Evolutionary conservation across 2,797 vertebrate species (phyloP), one percentile per base, ranked within the genome.

Genomic region (Aselliscus stoliczkanus): DNA sequence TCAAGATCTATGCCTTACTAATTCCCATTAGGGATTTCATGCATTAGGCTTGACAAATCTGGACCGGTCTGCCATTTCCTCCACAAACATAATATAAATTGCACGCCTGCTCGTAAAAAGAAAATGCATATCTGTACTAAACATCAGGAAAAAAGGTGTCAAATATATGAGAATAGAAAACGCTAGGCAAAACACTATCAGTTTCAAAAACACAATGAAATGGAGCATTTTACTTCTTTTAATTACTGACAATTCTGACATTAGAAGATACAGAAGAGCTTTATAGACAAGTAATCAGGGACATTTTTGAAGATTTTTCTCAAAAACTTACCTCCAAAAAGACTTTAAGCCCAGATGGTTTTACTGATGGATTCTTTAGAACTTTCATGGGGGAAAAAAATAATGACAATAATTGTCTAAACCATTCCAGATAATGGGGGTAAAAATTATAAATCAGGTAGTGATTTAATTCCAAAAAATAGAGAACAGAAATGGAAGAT

Each of bases 171-270:
- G 44, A 89, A 93, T 2, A 73, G 76, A 95, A 73, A 77, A 84
- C 0, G 2, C 9, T 18, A 77, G 27, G 44, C 27, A 82, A 70
- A 90, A 54, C 10, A 20, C 37, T 77, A 6, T 72, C 17, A 52
- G 31, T 72, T 72, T 90, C 80, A 76, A 97, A 77, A 85, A 80
- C 75, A 47, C 52, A 23, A 65, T n/a, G 69, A 73, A 88, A 42
- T 94, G 70, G 47, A 79, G 69, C 18, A 15, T 86, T 93, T 93
- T 42, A 44, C 18, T 84, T 88, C 37, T 58, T 94, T 34, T 69
- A 82, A 67, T 69, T 34, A 70, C 10, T 42, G 39, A 52, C 50
- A 18, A 21, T 20, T 34, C n/a, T 73, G 13, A 86, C 10, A 27
- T 64, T 58, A 52, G 47, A 90, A 79, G 34, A 95, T 87, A 7